phyloP scores from a whole-genome alignment of 2,113 vertebrate genomes.

The Callorhinus ursinus region DNA sequence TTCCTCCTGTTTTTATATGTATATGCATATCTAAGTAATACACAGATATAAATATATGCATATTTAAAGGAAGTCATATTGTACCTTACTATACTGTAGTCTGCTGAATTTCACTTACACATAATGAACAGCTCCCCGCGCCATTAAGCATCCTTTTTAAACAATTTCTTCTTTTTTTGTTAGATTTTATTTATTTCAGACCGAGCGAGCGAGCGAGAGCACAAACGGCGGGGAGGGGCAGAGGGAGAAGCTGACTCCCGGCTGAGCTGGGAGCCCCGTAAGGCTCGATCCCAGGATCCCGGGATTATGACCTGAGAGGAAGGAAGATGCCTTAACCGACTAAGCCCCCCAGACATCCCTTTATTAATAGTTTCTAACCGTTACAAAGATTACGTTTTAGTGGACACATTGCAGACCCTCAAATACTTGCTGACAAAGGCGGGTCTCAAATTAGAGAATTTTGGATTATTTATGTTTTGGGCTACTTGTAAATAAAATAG shows the following conservation, averaged over 20 bases:
- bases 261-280: too few species aligned
- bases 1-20: not conserved
- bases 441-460: not conserved
- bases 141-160: not conserved
- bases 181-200: too few species aligned
- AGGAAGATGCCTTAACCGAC: too few species aligned
- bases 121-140: not conserved
- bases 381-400: not conserved
- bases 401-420: not conserved
- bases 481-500: not conserved
- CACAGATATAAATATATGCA: not conserved
- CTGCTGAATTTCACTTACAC: not conserved
- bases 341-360: too few species aligned
- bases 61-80: not conserved
- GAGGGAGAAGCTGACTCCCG: too few species aligned
- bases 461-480: not conserved
- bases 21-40: not conserved
- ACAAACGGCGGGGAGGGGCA: too few species aligned
- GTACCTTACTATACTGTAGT: not conserved
- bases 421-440: too few species aligned
- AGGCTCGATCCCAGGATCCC: too few species aligned
- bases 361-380: not conserved
- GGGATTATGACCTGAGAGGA: too few species aligned
- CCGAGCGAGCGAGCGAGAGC: too few species aligned
- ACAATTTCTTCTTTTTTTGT: too few species aligned